phyloP scores from a whole-genome alignment of 2,797 vertebrate genomes.

The Pelodytes ibericus region DNA sequence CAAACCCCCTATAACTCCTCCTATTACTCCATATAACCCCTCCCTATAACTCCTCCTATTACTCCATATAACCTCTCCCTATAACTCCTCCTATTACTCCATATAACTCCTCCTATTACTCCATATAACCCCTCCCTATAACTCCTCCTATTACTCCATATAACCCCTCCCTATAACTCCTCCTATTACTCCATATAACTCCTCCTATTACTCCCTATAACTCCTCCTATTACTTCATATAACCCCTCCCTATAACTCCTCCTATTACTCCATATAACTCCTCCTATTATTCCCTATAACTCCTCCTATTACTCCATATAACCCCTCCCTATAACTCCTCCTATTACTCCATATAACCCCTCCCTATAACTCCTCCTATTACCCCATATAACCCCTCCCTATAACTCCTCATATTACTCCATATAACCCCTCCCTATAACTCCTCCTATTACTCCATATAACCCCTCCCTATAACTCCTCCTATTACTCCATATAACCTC shows the following conservation, averaged over 20 bases:
- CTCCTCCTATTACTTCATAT: not conserved
- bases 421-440: not conserved
- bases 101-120: not conserved
- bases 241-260: not conserved
- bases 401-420: conserved; percentile 1
- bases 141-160: conserved; percentile 6
- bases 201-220: not conserved
- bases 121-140: not conserved
- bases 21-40: not conserved
- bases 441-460: not conserved
- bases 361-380: not conserved
- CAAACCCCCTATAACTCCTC: not conserved
- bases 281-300: conserved; percentile 5
- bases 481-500: conserved; percentile 4
- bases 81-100: not conserved
- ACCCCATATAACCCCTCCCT: not conserved
- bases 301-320: conserved; percentile 1
- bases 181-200: conserved; percentile 9
- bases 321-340: not conserved
- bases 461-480: not conserved
- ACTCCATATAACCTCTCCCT: not conserved
- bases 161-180: not conserved
- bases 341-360: conserved; percentile 4
- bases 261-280: too few species aligned
- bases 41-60: conserved; percentile 1